phyloP scores from a whole-genome alignment of 2,797 vertebrate species.

The Lutjanus campechanus region DNA sequence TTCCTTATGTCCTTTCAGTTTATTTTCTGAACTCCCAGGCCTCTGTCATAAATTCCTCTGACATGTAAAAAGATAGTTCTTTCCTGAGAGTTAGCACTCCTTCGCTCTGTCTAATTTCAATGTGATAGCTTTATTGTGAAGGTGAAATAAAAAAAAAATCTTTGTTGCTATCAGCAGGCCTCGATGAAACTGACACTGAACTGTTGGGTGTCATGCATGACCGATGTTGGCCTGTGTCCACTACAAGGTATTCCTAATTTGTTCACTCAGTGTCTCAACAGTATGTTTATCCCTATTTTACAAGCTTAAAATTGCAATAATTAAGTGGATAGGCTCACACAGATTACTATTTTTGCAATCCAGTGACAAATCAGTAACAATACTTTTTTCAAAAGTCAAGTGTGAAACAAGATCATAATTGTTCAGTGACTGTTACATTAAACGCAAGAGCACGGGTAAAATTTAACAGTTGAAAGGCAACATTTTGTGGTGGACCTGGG shows the following conservation, averaged over 20 bases:
- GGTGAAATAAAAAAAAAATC: too few relatives aligned
- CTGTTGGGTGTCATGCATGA: too few relatives aligned
- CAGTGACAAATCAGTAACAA: slow-evolving; percentile 22
- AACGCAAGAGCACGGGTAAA: not conserved
- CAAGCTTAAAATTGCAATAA: not conserved
- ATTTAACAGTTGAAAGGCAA: slow-evolving; percentile 2
- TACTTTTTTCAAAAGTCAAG: slow-evolving; percentile 3
- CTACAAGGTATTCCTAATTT: not conserved
- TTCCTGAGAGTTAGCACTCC: too few relatives aligned
- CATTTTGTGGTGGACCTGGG: not conserved
- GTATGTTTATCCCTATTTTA: not conserved
- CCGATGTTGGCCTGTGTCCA: too few relatives aligned
- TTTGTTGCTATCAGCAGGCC: too few relatives aligned
- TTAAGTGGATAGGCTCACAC: not conserved
- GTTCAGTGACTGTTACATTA: not conserved
- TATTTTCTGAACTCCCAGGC: too few relatives aligned
- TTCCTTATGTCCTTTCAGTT: too few relatives aligned
- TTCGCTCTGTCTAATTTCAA: too few relatives aligned
- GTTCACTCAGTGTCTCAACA: not conserved
- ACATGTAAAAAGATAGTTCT: too few relatives aligned
- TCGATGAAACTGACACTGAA: too few relatives aligned
- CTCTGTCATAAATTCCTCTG: too few relatives aligned
- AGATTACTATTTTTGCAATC: not conserved
- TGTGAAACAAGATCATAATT: slow-evolving; percentile 15
- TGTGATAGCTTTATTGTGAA: too few relatives aligned